phyloP scores from a whole-genome alignment of 2,113 vertebrate genomes.

The Clarias macrocephalus region DNA sequence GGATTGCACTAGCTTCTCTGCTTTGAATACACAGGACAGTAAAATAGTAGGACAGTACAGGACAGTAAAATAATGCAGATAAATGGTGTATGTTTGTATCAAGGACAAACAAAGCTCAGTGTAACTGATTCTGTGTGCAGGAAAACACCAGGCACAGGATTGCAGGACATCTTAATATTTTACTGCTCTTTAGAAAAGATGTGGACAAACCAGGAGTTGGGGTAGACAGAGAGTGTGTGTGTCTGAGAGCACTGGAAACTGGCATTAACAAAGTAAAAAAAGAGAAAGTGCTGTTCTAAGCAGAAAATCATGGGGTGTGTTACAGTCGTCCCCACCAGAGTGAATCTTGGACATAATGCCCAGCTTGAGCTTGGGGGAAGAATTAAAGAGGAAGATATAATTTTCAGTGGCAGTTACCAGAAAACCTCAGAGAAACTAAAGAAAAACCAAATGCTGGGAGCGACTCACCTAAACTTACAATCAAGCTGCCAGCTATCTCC shows the following conservation, averaged over 20 bases:
- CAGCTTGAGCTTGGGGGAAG: slow-evolving; percentile 16
- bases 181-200: slow-evolving; percentile 35
- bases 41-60: too few relatives aligned
- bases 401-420: slow-evolving; percentile 38
- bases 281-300: slow-evolving; percentile 27
- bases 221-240: background rate
- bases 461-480: slow-evolving; percentile 41
- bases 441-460: slow-evolving; percentile 24
- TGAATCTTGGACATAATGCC: slow-evolving; percentile 34
- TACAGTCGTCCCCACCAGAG: slow-evolving; percentile 26
- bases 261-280: slow-evolving; percentile 38
- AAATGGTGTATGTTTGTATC: slow-evolving; percentile 6
- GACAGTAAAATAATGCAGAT: slow-evolving; percentile 30
- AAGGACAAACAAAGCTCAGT: slow-evolving; percentile 31
- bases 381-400: slow-evolving; percentile 47
- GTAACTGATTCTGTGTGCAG: slow-evolving; percentile 25
- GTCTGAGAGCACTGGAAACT: slow-evolving; percentile 34
- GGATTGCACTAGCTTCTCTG: background rate
- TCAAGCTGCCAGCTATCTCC: slow-evolving; percentile 31
- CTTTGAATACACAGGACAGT: slow-evolving; percentile 28
- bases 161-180: slow-evolving; percentile 24
- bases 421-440: slow-evolving; percentile 37
- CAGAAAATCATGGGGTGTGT: slow-evolving; percentile 47
- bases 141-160: slow-evolving; percentile 34
- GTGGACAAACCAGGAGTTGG: slow-evolving; percentile 36